phyloP scores from a whole-genome alignment of 53 echinoderm and acorn worm species.

The Astropecten irregularis region DNA sequence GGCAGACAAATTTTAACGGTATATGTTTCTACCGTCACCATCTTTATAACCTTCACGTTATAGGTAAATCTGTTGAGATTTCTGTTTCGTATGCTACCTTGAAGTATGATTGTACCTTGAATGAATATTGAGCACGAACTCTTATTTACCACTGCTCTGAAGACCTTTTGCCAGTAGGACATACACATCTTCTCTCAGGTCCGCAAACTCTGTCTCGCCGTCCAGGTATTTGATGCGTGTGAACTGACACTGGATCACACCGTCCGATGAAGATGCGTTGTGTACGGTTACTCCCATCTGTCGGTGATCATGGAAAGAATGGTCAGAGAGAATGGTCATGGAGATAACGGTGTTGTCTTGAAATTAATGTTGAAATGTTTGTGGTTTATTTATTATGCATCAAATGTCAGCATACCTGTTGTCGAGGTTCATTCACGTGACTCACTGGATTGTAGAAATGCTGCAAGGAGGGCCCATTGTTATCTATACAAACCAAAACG shows the following conservation, averaged over 20 bases:
- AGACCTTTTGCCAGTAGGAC: constrained; percentile 6
- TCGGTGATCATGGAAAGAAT: neutral
- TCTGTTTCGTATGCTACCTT: too few relatives aligned
- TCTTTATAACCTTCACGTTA: too few relatives aligned
- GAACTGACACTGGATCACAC: constrained; percentile 9
- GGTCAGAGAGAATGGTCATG: neutral
- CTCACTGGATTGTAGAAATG: constrained; percentile 31
- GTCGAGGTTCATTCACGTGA: constrained; percentile 13
- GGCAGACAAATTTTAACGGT: too few relatives aligned
- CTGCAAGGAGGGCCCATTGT: neutral
- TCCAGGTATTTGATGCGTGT: neutral
- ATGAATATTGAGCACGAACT: too few relatives aligned
- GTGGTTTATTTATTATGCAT: neutral
- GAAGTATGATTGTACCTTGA: too few relatives aligned
- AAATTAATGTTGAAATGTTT: neutral
- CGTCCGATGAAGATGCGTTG: neutral
- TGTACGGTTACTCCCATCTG: constrained; percentile 4
- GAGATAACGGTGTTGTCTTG: neutral
- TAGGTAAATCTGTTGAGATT: too few relatives aligned
- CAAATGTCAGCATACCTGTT: neutral
- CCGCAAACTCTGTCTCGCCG: neutral
- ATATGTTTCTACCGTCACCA: too few relatives aligned
- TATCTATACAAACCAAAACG: constrained; percentile 14
- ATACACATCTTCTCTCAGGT: neutral
- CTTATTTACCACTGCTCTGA: neutral